These are phyloP conservation scores for Peucedramus taeniatus DNA, from an alignment of 2,113 vertebrate genomes.

Conservation along the genomic window DNA sequence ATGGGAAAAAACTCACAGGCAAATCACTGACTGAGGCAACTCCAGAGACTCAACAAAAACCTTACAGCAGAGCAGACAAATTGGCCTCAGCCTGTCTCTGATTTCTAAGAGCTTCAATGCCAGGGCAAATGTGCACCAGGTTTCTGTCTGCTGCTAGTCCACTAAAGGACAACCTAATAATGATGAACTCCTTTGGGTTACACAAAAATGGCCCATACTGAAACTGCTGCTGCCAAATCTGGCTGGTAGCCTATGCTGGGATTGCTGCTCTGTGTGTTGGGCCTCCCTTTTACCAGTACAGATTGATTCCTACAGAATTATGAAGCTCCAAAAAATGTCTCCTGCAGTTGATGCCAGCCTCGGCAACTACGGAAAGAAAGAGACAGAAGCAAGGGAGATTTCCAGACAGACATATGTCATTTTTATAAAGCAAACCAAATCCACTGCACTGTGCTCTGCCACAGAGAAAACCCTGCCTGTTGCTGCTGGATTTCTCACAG, in stretches of 20 bases:
- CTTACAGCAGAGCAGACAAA: background rate
- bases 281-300: background rate
- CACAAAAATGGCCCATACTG: background rate
- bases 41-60: background rate
- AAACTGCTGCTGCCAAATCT: background rate
- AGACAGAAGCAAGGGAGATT: background rate
- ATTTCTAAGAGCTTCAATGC: background rate
- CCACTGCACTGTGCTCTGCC: background rate
- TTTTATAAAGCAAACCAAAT: background rate
- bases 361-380: background rate
- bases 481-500: background rate
- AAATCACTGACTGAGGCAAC: background rate
- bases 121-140: background rate
- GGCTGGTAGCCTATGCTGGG: background rate
- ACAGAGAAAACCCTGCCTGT: background rate
- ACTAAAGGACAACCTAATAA: conserved; percentile 46
- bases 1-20: background rate
- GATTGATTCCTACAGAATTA: background rate
- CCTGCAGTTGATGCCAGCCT: background rate
- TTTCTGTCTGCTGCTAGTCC: background rate
- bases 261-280: background rate
- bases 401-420: background rate
- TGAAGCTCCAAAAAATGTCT: background rate
- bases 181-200: background rate
- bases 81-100: background rate